These are phyloP conservation scores for Falco concolor DNA, from an alignment of 2,797 vertebrate genomes.

Conservation along the genomic window DNA sequence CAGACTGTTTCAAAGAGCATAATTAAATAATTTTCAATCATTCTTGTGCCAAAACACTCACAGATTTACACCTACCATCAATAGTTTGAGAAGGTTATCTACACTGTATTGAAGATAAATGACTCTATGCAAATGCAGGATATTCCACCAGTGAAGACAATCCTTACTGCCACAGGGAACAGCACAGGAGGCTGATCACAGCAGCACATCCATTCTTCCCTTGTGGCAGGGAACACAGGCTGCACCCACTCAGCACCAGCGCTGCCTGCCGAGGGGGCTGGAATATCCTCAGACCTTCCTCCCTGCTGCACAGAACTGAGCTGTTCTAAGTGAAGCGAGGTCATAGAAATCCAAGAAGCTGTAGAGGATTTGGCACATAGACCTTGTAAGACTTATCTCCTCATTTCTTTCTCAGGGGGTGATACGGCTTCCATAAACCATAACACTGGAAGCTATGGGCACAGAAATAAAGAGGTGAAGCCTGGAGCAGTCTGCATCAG, in stretches of 20 bases:
- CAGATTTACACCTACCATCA: not conserved
- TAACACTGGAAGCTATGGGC: not conserved
- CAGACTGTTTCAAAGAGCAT: not conserved
- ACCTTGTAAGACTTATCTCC: not conserved
- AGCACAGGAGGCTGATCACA: not conserved
- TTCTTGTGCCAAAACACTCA: not conserved
- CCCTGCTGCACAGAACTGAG: accelerated
- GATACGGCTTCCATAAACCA: not conserved
- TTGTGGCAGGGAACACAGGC: not conserved
- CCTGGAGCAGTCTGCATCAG: not conserved
- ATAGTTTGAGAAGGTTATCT: not conserved
- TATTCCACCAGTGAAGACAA: not conserved
- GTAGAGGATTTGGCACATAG: not conserved
- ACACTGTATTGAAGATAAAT: not conserved
- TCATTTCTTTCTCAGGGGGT: not conserved
- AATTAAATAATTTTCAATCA: slow-evolving; percentile 11
- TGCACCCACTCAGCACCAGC: accelerated
- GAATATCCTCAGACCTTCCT: not conserved
- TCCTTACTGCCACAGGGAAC: not conserved
- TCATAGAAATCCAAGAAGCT: not conserved
- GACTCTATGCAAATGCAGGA: not conserved
- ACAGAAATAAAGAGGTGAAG: not conserved
- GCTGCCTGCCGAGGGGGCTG: not conserved
- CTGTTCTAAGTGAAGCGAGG: not conserved
- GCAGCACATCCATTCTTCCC: not conserved